Base-by-base conservation (phyloP, 2,888 invertebrate species). In the Azorinus chamasolen region DNA sequence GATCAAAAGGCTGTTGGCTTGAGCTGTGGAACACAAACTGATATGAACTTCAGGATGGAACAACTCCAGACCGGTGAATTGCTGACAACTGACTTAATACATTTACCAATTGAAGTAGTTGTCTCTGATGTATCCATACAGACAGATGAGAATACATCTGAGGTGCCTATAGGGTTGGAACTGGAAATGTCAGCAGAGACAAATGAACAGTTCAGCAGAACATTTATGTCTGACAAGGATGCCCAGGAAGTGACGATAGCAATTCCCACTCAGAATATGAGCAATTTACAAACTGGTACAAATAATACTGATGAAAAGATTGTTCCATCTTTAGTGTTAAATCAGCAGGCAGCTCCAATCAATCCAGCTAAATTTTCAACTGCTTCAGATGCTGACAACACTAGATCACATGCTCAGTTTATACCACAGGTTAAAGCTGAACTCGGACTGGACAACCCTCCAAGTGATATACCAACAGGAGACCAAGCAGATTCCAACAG, bases 51-150 rank as follows among this genome's bases (percentile, higher is more conserved):
- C 27, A 74, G 61, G 41, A 62, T 75, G 37, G 41, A 51, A 48
- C 51, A 74, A 2, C 46, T 81, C 20, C 64, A 69, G 14, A 14
- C 61, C 2, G 62, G 73, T 66, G 79, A 81, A 25, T 65, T 61
- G 14, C 45, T 68, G n/a, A 74, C 55, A 10, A 66, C 73, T 58
- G 84, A 84, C 10, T 3, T 84, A n/a, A 22, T 72, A 18, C 77
- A 80, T 25, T 41, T 18, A 16, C 12, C 66, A 27, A 4, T 45
- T 18, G 61, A 73, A n/a, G 37, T 16, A n/a, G 37, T 32, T 46
- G 48, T 72, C 24, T 73, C 59, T 62, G 75, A 79, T 45, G 70
- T 75, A 20, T 79, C 65, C 16, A 51, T 80, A 41, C 73, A 83
- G 57, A 80, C 83, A 20, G 70, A 77, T 41, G 64, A 70, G 43